Evolutionary conservation across 2,113 vertebrate genomes (phyloP), one percentile per base, ranked within the genome.

Genomic region (Eretmochelys imbricata): DNA sequence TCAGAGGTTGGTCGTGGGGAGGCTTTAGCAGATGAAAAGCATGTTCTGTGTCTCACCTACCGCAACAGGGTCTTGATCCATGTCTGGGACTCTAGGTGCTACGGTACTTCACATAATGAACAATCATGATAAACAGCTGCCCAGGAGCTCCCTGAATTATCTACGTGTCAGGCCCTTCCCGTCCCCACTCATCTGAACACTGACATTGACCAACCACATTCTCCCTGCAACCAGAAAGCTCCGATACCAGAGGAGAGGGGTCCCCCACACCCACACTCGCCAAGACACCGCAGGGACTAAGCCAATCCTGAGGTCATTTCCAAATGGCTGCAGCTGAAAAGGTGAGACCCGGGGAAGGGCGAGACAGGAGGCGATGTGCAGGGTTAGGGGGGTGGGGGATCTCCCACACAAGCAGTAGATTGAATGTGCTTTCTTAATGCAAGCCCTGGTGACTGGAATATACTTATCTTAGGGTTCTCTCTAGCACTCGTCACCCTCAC

Each of bases 81-180:
- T n/a, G 16, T 35, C 62, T 65, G 29, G 27, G 62, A 65, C 62
- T 65, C 16, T 19, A 4, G 16, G 62, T 35, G 31, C 35, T 35
- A 65, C 6, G 14, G 31, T 31, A 14, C 31, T 65, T 19, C 16
- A n/a, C 62, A n/a, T n/a, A 65, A 62, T 6, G 7, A 65, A n/a
- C 31, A 19, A n/a, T 65, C 7, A n/a, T 4, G 31, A 35, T 35
- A 8, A n/a, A 96, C 81, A 88, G 89, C 62, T 91, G 83, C 89
- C 76, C 80, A 86, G 51, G n/a, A 62, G 76, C 76, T 92, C 89
- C 86, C 93, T 94, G 90, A 96, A 97, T 91, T 90, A 96, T 93
- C 55, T 90, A 76, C 48, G 72, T 81, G 95, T 94, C 93, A 95
- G 22, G 50, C 72, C 4, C 76, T 84, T 84, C 89, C 27, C 24